Conservation (phyloP, 2,888 invertebrate species). For the Brenthis daphne region DNA sequence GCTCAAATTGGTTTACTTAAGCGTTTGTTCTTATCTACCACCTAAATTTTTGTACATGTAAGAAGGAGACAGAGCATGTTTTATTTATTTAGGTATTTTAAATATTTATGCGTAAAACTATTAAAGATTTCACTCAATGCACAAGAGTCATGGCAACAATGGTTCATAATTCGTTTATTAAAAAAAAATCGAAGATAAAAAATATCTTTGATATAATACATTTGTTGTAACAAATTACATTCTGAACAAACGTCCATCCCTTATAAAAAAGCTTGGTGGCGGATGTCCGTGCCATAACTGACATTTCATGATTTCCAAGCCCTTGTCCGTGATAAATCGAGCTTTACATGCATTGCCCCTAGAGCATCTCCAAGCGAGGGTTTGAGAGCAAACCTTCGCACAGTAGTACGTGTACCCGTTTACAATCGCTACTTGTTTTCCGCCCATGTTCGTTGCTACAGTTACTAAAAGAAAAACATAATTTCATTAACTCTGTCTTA, state of each 20-base stretch:
- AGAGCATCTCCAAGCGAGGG: slow-evolving; percentile 46
- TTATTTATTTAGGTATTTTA: too few species aligned
- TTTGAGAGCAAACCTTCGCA: slow-evolving; percentile 30
- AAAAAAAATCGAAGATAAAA: too few species aligned
- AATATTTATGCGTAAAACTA: too few species aligned
- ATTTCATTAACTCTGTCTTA: not conserved
- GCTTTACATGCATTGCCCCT: slow-evolving; percentile 45
- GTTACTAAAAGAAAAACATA: slow-evolving; percentile 23
- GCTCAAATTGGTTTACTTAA: too few species aligned
- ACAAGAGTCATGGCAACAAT: too few species aligned
- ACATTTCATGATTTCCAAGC: slow-evolving; percentile 11
- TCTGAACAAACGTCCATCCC: slow-evolving; percentile 27
- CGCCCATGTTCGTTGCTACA: slow-evolving; percentile 27
- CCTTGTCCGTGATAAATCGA: slow-evolving; percentile 32
- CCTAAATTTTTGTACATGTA: too few species aligned
- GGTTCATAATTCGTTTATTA: too few species aligned
- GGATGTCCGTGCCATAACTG: slow-evolving; percentile 24
- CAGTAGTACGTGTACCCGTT: slow-evolving; percentile 51
- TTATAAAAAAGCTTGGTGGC: slow-evolving; percentile 23
- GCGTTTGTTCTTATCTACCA: too few species aligned
- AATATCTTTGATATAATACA: too few species aligned
- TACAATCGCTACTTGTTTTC: slow-evolving; percentile 46
- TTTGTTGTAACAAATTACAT: not conserved
- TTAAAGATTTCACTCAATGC: too few species aligned
- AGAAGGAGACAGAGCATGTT: too few species aligned